phyloP scores from a whole-genome alignment of 2,888 invertebrate genomes.

The Unio delphinus region DNA sequence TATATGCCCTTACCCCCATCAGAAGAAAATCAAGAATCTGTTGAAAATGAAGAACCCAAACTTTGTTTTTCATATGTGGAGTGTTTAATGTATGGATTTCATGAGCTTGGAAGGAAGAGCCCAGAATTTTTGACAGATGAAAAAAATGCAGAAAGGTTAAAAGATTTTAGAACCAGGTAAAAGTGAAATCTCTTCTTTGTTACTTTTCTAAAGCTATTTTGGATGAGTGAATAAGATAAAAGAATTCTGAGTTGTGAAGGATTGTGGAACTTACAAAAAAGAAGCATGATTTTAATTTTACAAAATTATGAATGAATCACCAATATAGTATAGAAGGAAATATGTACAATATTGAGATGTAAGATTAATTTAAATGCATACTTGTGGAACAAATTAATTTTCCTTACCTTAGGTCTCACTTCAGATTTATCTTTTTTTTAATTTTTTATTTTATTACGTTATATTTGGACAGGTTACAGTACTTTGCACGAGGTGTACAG shows the following conservation, averaged over 20 bases:
- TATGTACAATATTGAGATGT: neutral
- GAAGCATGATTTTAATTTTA: too few relatives aligned
- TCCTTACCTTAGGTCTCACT: neutral
- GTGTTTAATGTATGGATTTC: conserved; percentile 85
- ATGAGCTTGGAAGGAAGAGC: conserved; percentile 84
- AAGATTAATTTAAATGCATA: neutral
- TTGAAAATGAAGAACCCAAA: conserved; percentile 79
- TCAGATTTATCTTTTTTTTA: neutral
- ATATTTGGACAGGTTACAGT: conserved; percentile 80
- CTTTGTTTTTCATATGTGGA: conserved; percentile 95
- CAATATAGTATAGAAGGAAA: neutral
- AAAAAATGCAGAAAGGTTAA: conserved; percentile 81
- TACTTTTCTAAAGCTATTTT: too few relatives aligned
- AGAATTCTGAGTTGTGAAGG: too few relatives aligned
- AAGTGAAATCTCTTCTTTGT: neutral
- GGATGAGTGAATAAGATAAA: too few relatives aligned
- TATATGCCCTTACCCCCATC: conserved; percentile 90
- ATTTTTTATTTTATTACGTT: conserved; percentile 58
- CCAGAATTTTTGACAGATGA: conserved; percentile 81
- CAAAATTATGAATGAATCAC: too few relatives aligned
- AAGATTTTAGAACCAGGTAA: conserved; percentile 82
- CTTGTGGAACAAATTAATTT: too few relatives aligned
- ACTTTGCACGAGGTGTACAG: conserved; percentile 92
- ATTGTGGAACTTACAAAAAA: too few relatives aligned
- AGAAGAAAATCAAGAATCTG: conserved; percentile 74